phyloP scores from a whole-genome alignment of 1,140 invertebrate species.

The Bombus huntii region DNA sequence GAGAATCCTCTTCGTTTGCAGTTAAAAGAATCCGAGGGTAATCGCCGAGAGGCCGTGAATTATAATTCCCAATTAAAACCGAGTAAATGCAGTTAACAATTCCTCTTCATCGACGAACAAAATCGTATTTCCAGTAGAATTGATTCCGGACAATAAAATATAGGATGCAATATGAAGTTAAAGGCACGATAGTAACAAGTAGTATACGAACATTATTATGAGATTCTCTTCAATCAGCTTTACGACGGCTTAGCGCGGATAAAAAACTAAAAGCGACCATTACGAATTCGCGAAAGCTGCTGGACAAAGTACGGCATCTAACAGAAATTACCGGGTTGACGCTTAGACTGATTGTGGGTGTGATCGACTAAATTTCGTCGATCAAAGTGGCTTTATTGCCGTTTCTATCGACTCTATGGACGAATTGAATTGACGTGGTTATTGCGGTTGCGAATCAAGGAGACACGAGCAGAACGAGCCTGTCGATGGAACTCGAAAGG shows the following conservation, averaged over 20 bases:
- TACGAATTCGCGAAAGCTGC: neutral
- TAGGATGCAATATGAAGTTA: neutral
- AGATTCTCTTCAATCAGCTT: conserved; percentile 46
- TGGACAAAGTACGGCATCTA: neutral
- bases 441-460: neutral
- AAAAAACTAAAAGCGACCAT: conserved; percentile 17
- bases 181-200: no score
- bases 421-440: conserved; percentile 21
- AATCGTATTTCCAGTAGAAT: neutral
- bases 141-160: no score
- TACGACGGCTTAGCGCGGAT: neutral
- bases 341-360: neutral
- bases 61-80: conserved; percentile 32
- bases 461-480: conserved; percentile 9
- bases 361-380: conserved; percentile 19
- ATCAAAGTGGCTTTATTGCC: conserved; percentile 54
- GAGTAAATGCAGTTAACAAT: neutral
- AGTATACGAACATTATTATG: neutral
- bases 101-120: no score
- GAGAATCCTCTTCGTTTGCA: neutral
- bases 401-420: conserved; percentile 17
- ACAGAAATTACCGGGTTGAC: conserved; percentile 34
- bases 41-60: neutral
- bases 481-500: neutral
- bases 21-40: neutral